Conservation (phyloP, 2,888 invertebrate species). For the Molorchus minor region DNA sequence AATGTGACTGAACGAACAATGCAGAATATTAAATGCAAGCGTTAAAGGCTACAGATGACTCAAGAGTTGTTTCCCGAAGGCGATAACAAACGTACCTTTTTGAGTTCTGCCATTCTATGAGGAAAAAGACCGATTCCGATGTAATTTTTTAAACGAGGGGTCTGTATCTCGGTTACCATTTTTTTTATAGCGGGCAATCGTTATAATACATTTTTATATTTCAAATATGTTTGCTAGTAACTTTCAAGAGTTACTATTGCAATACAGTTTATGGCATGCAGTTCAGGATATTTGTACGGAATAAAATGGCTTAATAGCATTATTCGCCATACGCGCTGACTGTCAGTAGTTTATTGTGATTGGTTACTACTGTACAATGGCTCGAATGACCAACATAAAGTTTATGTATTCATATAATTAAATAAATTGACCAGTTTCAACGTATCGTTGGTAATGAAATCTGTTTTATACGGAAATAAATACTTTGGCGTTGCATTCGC, state of each 20-base stretch:
- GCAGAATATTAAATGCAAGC: no score
- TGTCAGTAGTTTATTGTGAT: conserved; percentile 7
- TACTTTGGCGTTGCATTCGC: no score
- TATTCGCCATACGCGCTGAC: conserved; percentile 4
- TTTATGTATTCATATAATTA: conserved; percentile 12
- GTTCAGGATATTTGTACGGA: neutral
- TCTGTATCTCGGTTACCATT: no score
- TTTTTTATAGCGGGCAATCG: no score
- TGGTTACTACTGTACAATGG: neutral
- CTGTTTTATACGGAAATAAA: neutral
- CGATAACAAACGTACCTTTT: no score
- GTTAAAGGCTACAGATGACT: no score
- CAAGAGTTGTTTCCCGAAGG: no score
- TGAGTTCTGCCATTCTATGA: no score
- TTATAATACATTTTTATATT: neutral
- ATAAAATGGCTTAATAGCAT: conserved; percentile 13
- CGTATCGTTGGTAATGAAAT: neutral
- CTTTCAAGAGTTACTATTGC: neutral
- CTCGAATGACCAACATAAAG: conserved; percentile 4
- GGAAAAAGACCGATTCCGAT: no score
- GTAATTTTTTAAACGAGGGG: no score
- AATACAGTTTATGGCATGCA: conserved; percentile 5
- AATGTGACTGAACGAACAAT: no score
- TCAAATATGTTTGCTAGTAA: neutral
- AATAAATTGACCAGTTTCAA: neutral